phyloP scores from a whole-genome alignment of 2,888 invertebrate genomes.

The Podotricha telesiphe region DNA sequence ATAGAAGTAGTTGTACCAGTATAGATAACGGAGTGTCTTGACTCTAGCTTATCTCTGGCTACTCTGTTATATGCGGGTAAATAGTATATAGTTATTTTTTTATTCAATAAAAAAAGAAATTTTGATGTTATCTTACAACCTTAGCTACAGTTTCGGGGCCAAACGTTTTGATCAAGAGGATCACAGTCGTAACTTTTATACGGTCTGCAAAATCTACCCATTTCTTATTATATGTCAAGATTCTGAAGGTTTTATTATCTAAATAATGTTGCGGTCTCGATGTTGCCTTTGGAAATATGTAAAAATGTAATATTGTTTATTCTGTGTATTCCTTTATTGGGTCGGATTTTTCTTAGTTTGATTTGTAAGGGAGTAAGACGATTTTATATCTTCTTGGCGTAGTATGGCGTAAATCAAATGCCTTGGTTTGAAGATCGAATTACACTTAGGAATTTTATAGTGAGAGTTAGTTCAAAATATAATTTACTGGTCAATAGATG shows the following conservation, averaged over 20 bases:
- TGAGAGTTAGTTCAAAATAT: too few relatives aligned
- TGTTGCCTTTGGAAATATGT: slow-evolving; percentile 28
- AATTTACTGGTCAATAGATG: too few relatives aligned
- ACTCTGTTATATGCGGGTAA: too few relatives aligned
- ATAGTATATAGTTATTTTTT: too few relatives aligned
- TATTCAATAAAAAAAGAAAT: too few relatives aligned
- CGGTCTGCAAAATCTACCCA: slow-evolving; percentile 41
- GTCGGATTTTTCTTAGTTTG: neutral
- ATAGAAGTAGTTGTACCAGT: too few relatives aligned
- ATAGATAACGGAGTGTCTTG: too few relatives aligned
- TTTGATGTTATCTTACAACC: neutral
- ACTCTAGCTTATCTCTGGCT: too few relatives aligned
- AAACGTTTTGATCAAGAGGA: slow-evolving; percentile 44
- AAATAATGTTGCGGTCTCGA: slow-evolving; percentile 34
- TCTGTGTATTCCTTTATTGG: slow-evolving; percentile 10
- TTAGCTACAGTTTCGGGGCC: slow-evolving; percentile 10
- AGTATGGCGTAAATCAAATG: too few relatives aligned
- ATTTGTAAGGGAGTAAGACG: neutral
- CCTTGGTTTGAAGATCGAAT: too few relatives aligned
- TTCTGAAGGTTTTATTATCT: slow-evolving; percentile 41
- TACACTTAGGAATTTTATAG: too few relatives aligned
- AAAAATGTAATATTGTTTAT: slow-evolving; percentile 18
- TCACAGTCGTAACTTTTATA: slow-evolving; percentile 45
- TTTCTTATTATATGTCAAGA: slow-evolving; percentile 37
- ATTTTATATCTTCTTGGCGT: neutral